phyloP scores from a whole-genome alignment of 2,113 vertebrate species.

The Sinocyclocheilus rhinocerous region DNA sequence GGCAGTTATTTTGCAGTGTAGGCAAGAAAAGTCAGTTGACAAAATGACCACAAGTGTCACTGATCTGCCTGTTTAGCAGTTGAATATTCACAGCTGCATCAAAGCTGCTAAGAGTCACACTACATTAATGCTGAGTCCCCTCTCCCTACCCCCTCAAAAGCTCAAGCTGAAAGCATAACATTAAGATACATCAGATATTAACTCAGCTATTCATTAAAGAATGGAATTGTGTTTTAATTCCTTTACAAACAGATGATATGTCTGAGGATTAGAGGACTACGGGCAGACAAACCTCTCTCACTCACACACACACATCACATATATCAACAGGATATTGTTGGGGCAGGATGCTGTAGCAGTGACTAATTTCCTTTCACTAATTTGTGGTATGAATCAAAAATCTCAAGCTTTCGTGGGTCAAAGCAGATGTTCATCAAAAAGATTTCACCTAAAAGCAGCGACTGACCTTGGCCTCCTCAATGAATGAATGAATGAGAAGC shows the following conservation, averaged over 20 bases:
- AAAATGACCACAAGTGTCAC: constrained; percentile 14
- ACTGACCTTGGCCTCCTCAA: constrained; percentile 9
- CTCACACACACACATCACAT: not conserved
- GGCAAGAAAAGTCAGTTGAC: not conserved
- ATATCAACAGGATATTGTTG: constrained; percentile 53
- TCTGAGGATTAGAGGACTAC: not conserved
- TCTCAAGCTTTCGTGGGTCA: constrained; percentile 28
- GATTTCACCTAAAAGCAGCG: not conserved
- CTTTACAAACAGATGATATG: not conserved
- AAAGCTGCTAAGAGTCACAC: constrained; percentile 25
- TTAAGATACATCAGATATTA: not conserved
- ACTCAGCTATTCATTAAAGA: not conserved
- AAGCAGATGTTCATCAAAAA: constrained; percentile 28
- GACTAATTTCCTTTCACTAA: constrained; percentile 58
- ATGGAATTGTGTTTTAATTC: not conserved
- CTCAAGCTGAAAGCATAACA: not conserved
- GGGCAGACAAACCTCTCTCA: constrained; percentile 11
- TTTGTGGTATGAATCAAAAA: constrained; percentile 50
- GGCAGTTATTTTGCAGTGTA: not conserved
- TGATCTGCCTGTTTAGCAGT: constrained; percentile 13
- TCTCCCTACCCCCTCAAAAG: not conserved
- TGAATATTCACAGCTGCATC: constrained; percentile 11
- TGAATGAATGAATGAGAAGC: constrained; percentile 5
- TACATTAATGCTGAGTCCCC: not conserved
- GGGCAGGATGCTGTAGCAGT: constrained; percentile 55